These are phyloP conservation scores for Blennius ocellaris DNA, from an alignment of 2,113 vertebrate species.

Conservation along the genomic window DNA sequence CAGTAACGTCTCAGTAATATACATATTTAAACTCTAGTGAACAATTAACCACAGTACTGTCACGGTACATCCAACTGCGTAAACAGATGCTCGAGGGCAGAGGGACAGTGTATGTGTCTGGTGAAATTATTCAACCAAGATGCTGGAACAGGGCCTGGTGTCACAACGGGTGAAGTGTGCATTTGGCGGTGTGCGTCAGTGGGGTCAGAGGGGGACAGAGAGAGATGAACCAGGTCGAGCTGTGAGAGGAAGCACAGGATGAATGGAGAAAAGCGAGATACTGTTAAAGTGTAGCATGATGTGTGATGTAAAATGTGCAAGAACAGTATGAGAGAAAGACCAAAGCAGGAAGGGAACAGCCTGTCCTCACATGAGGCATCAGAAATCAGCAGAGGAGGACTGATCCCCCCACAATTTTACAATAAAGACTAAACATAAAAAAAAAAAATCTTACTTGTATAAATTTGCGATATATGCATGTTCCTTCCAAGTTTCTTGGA, in stretches of 20 bases:
- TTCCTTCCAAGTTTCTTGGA: too few relatives aligned
- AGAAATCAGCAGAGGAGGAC: conserved; percentile 26
- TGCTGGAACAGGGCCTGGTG: conserved; percentile 8
- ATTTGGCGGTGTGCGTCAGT: conserved; percentile 3
- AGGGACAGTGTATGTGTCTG: conserved; percentile 31
- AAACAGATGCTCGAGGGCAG: neutral
- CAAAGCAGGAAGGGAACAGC: conserved; percentile 15
- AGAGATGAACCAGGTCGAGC: neutral
- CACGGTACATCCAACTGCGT: conserved; percentile 29
- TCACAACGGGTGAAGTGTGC: conserved; percentile 15
- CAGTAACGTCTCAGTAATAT: neutral
- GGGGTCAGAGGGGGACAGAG: conserved; percentile 27
- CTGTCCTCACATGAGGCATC: conserved; percentile 40
- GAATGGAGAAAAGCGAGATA: conserved; percentile 7
- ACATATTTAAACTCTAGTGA: neutral
- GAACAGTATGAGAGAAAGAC: neutral
- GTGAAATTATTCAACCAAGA: conserved; percentile 24
- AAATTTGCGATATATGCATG: too few relatives aligned
- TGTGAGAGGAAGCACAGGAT: conserved; percentile 16
- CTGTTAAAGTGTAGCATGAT: conserved; percentile 9
- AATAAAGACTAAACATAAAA: conserved; percentile 5
- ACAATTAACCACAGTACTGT: conserved; percentile 33
- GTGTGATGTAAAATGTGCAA: conserved; percentile 6
- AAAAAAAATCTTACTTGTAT: conserved; percentile 5
- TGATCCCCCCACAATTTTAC: conserved; percentile 30